Evolutionary conservation across 2,113 vertebrate genomes (phyloP).

Genomic region (Cervus canadensis): DNA sequence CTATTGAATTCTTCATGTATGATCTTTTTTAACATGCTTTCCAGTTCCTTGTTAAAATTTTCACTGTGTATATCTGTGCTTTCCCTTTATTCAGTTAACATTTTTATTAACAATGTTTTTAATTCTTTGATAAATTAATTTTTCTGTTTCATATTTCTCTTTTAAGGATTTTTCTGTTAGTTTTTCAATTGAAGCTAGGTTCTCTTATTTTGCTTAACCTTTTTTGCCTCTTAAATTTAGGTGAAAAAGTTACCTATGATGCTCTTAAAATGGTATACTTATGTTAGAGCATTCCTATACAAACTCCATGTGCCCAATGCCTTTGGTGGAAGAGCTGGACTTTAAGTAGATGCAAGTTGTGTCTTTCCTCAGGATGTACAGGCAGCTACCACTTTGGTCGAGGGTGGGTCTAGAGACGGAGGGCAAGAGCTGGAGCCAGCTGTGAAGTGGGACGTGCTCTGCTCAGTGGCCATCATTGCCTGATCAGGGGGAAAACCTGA

Average conservation of each 20-base stretch:
- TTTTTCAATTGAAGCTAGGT: background rate
- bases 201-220: background rate
- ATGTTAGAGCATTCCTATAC: background rate
- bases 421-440: background rate
- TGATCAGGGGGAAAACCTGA: background rate
- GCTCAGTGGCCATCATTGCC: background rate
- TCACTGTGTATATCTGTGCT: background rate
- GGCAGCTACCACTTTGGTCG: background rate
- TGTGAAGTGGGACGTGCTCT: background rate
- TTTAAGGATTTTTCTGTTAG: background rate
- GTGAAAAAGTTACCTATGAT: background rate
- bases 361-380: background rate
- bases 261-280: background rate
- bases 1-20: background rate
- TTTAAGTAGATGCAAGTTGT: background rate
- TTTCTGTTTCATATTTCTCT: background rate
- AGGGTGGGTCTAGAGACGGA: background rate
- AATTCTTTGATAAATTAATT: background rate
- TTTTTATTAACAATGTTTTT: background rate
- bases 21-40: background rate
- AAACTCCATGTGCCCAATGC: background rate
- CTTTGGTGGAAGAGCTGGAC: background rate
- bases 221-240: background rate
- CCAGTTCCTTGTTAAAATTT: background rate
- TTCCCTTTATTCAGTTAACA: background rate